Conservation (phyloP, 1,140 invertebrate genomes). For the Gonioctena quinquepunctata region DNA sequence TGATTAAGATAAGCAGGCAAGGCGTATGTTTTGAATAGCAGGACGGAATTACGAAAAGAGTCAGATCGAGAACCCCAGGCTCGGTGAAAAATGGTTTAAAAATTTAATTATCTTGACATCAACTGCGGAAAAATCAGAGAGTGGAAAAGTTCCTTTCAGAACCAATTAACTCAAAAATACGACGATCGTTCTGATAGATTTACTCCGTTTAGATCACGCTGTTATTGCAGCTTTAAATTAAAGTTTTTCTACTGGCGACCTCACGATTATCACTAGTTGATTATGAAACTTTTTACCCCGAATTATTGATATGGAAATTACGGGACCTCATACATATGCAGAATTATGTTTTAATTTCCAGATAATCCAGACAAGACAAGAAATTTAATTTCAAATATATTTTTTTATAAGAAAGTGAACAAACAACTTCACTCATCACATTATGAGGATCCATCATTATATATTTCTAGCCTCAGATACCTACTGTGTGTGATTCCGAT, state of each 20-base stretch:
- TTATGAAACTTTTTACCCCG: too few species aligned
- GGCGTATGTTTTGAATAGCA: constrained; percentile 2
- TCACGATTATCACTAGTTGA: neutral
- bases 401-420: too few species aligned
- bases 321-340: too few species aligned
- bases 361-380: too few species aligned
- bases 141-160: constrained; percentile 40
- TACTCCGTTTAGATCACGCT: neutral
- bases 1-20: constrained; percentile 15
- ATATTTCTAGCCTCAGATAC: too few species aligned
- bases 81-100: constrained; percentile 34
- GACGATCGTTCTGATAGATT: neutral
- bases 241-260: neutral
- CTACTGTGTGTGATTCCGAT: too few species aligned
- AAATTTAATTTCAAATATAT: too few species aligned
- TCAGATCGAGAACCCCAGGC: neutral
- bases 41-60: constrained; percentile 10
- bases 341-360: too few species aligned
- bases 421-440: too few species aligned
- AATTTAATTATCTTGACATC: constrained; percentile 45
- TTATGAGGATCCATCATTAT: too few species aligned
- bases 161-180: constrained; percentile 38
- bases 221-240: neutral
- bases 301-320: too few species aligned
- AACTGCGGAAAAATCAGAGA: constrained; percentile 41